Evolutionary conservation across 1,140 invertebrate species (phyloP).

Genomic region (Aphaenogaster rudis): DNA sequence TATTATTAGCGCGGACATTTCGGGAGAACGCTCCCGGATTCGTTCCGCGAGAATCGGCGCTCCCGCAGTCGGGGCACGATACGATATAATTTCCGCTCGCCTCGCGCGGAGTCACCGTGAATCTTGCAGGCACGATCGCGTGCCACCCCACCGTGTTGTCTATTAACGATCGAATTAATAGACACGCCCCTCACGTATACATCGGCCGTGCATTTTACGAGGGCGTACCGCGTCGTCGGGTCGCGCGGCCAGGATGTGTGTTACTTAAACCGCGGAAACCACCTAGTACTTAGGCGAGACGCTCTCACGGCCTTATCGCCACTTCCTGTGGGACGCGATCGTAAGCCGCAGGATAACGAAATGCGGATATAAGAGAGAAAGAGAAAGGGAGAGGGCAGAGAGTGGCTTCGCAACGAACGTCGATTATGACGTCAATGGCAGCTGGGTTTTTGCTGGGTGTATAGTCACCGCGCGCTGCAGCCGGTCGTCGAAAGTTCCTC

Average conservation of each 20-base stretch:
- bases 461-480: background rate
- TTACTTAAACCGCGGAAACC: constrained; percentile 44
- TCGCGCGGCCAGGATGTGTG: background rate
- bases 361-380: background rate
- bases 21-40: constrained; percentile 4
- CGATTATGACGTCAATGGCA: constrained; percentile 57
- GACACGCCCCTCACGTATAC: constrained; percentile 26
- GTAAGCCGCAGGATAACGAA: constrained; percentile 67
- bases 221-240: background rate
- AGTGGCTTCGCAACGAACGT: background rate
- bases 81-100: constrained; percentile 27
- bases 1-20: constrained; percentile 44
- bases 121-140: constrained; percentile 18
- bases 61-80: constrained; percentile 25
- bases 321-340: constrained; percentile 47
- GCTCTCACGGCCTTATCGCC: constrained; percentile 55
- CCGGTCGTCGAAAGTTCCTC: constrained; percentile 44
- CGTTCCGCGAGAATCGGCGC: background rate
- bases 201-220: background rate
- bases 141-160: constrained; percentile 8
- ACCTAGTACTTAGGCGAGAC: constrained; percentile 49
- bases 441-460: constrained; percentile 41
- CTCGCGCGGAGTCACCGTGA: constrained; percentile 16
- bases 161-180: constrained; percentile 41
- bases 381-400: background rate